A percentile compares a stretch with the other conserved stretches of the same genome.
Evolutionary conservation across 2,888 invertebrate genomes (phyloP).

Genomic region (Oscheius sp.): DNA sequence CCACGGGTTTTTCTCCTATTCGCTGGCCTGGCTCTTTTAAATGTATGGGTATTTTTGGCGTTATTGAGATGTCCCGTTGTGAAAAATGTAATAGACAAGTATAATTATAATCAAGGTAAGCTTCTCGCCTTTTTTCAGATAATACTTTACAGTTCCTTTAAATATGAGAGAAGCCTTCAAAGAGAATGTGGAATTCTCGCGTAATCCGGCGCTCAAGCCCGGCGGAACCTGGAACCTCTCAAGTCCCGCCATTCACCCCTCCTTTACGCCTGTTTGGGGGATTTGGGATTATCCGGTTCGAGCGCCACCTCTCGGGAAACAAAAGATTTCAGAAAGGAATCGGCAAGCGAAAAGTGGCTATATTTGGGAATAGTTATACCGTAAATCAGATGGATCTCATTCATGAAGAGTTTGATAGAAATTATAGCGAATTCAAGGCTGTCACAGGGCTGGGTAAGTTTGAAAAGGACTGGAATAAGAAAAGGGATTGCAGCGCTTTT

Average conservation of each 20-base stretch:
- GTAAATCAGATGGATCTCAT: not conserved
- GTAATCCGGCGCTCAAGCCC: not conserved
- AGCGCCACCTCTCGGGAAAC: not conserved
- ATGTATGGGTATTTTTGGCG: not conserved
- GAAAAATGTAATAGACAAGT: no score
- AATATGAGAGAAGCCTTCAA: not conserved
- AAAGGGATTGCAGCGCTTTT: not conserved
- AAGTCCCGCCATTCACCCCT: not conserved
- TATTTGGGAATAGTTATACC: slow-evolving; percentile 15
- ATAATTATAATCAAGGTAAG: no score
- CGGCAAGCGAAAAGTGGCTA: not conserved
- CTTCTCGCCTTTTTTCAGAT: no score
- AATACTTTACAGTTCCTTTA: not conserved
- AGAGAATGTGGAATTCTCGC: not conserved
- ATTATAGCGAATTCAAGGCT: slow-evolving; percentile 8
- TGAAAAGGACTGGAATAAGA: not conserved
- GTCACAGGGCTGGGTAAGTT: not conserved
- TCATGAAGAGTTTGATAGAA: not conserved
- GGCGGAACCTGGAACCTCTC: not conserved
- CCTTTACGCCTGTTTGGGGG: not conserved
- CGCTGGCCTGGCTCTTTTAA: not conserved
- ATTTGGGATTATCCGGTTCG: slow-evolving; percentile 6
- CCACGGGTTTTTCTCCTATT: slow-evolving; percentile 3
- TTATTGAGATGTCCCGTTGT: not conserved
- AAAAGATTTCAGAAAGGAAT: not conserved